Conservation (phyloP, 2,888 invertebrate genomes). For the Drosophila setosimentum region DNA sequence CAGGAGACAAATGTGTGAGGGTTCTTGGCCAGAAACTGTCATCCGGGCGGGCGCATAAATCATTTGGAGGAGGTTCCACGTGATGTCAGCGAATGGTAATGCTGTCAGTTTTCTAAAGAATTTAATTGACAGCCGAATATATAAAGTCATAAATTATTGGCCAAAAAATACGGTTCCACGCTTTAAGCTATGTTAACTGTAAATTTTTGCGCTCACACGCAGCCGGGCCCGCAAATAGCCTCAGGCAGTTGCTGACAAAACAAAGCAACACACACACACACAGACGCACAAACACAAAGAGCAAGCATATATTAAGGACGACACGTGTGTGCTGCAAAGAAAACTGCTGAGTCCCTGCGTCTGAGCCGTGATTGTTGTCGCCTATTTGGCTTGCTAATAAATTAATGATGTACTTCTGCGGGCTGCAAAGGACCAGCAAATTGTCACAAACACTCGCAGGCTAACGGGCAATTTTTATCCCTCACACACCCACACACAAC, state of each 20-base stretch:
- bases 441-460: constrained; percentile 69
- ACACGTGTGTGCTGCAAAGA: constrained; percentile 47
- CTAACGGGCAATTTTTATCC: constrained; percentile 42
- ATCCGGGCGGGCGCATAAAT: constrained; percentile 65
- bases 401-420: constrained; percentile 76
- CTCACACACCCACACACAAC: neutral
- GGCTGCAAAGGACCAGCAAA: constrained; percentile 49
- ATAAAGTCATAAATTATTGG: constrained; percentile 75
- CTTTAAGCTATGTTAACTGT: constrained; percentile 49
- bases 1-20: constrained; percentile 23
- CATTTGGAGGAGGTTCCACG: constrained; percentile 51
- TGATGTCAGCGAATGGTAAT: constrained; percentile 57
- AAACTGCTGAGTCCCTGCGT: constrained; percentile 46
- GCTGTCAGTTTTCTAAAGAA: constrained; percentile 73
- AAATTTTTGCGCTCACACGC: constrained; percentile 24
- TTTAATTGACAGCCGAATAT: constrained; percentile 77
- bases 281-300: neutral
- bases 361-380: constrained; percentile 54
- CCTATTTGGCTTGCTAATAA: constrained; percentile 79
- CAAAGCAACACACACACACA: constrained; percentile 2
- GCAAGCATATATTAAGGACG: constrained; percentile 1
- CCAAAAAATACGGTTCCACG: constrained; percentile 7
- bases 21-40: constrained; percentile 59
- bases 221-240: constrained; percentile 14
- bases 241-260: constrained; percentile 23